Evolutionary conservation across 2,888 invertebrate genomes (phyloP), one percentile per base, ranked within the genome.

Genomic region (Leptinotarsa peninsularis): DNA sequence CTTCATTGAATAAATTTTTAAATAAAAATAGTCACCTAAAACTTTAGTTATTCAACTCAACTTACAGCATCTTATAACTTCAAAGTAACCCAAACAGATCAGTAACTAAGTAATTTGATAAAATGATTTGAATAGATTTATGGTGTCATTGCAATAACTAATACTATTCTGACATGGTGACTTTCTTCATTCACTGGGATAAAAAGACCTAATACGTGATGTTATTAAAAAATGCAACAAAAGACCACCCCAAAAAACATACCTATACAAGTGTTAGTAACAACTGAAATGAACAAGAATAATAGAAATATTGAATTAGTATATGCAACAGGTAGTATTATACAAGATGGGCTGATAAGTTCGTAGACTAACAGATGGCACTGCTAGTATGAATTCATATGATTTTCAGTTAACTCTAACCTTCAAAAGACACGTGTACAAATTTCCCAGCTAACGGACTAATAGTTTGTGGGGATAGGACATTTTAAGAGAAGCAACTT

Each of bases 111-210:
- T 58, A 58, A 21, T 58, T 21, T 21, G 21, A 23, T 21, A 15
- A 23, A 23, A 17, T 21, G 15, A 21, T 21, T 21, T 58, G 18
- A 13, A 54, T 54, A 54, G 54, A 54, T 54, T 18, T 54, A 3
- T 54, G 54, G 54, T 17, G 54, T 54, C 54, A 54, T 54, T 54
- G n/a, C 54, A 15, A 14, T 58, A 21, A 58, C 23, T 58, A 58
- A 58, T 58, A 58, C 58, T 23, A 58, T 58, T 58, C 58, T 58
- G 58, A 58, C 58, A 58, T 21, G n/a, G 58, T 58, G 58, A 58
- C 58, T 58, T n/a, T 4, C n/a, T 58, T 58, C 14, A 23, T 58
- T 58, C 4, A 23, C 58, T 58, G 58, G 58, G 21, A 52, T 17
- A 17, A 52, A 52, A 17, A 52, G 4, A 15, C 52, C 14, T 4